These are phyloP conservation scores for Microctenopoma lineatum DNA, from an alignment of 2,797 vertebrate species.

Conservation along the genomic window DNA sequence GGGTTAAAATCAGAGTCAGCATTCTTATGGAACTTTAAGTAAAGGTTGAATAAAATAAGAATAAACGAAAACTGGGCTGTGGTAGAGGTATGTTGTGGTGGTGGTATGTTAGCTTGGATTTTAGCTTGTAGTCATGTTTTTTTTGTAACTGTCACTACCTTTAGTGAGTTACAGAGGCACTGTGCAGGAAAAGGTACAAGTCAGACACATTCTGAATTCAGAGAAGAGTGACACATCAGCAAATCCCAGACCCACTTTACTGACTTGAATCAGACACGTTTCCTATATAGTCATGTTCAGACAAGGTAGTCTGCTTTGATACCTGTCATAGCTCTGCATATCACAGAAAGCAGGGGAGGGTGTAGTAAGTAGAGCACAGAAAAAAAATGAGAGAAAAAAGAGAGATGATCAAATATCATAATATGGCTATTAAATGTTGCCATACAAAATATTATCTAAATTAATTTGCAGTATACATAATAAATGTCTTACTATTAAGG, in stretches of 20 bases:
- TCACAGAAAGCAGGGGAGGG: constrained; percentile 48
- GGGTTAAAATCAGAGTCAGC: background rate
- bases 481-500: background rate
- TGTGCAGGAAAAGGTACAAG: constrained; percentile 30
- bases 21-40: no score
- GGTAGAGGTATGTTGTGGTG: background rate
- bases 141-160: constrained; percentile 28
- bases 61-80: background rate
- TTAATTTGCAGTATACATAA: background rate
- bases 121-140: constrained; percentile 1
- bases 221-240: constrained; percentile 58
- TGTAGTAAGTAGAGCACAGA: constrained; percentile 19
- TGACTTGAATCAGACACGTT: constrained; percentile 58
- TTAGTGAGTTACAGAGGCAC: constrained; percentile 23
- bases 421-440: constrained; percentile 6
- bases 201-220: constrained; percentile 50
- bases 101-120: background rate
- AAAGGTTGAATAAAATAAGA: background rate
- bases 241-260: constrained; percentile 60
- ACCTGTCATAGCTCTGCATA: constrained; percentile 62
- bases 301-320: constrained; percentile 63
- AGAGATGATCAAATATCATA: constrained; percentile 5
- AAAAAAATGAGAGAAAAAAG: background rate
- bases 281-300: constrained; percentile 63
- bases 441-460: background rate